Conservation (phyloP, 2,888 invertebrate genomes). For the Euproctis similis region DNA sequence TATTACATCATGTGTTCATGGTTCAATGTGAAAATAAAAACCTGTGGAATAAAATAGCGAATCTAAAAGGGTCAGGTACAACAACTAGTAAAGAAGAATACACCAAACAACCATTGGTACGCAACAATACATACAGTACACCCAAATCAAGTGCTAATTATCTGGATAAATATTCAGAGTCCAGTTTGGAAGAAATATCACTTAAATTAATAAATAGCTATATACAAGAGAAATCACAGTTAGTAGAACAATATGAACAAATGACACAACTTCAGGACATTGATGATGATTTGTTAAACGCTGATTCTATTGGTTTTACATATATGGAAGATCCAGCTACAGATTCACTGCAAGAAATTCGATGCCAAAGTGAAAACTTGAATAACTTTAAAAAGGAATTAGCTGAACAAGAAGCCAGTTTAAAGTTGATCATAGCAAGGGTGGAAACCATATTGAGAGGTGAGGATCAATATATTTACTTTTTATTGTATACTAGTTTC, state of each 20-base stretch:
- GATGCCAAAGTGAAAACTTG: constrained; percentile 78
- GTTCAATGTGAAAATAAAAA: constrained; percentile 88
- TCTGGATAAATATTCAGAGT: constrained; percentile 72
- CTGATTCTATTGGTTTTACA: constrained; percentile 78
- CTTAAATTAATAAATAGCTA: constrained; percentile 81
- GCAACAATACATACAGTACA: constrained; percentile 79
- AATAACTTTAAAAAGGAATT: constrained; percentile 78
- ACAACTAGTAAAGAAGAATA: constrained; percentile 33
- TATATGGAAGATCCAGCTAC: constrained; percentile 77
- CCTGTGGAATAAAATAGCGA: constrained; percentile 84
- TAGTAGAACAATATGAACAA: constrained; percentile 81
- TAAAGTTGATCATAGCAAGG: constrained; percentile 65
- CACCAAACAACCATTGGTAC: constrained; percentile 46
- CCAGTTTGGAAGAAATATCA: constrained; percentile 86
- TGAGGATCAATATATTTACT: too few relatives aligned
- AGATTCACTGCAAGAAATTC: constrained; percentile 79
- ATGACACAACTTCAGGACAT: constrained; percentile 78
- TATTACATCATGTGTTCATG: constrained; percentile 86
- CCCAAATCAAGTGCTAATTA: constrained; percentile 76
- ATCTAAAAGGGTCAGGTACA: constrained; percentile 50
- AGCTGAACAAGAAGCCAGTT: constrained; percentile 77
- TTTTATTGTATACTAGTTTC: too few relatives aligned
- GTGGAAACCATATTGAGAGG: constrained; percentile 52
- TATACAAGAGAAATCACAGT: constrained; percentile 80
- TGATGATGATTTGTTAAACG: constrained; percentile 68